Percentiles rank a stretch among this genome's conserved stretches.
Evolutionary conservation across 1,140 invertebrate genomes (phyloP).

Genomic region (Brachystomella parvula): DNA sequence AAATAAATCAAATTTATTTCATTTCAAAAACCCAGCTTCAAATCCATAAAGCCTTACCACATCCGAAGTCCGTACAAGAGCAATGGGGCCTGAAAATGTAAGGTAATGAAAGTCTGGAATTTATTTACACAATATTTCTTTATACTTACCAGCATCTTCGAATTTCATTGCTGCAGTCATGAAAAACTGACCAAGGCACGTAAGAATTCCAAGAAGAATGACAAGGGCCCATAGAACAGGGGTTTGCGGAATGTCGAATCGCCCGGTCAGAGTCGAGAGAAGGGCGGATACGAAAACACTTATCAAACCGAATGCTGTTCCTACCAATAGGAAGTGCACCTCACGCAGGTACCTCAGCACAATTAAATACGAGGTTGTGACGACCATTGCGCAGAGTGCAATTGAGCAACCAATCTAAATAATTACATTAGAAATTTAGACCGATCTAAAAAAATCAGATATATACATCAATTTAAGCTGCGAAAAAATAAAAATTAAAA

Average conservation of each 20-base stretch:
- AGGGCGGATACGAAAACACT: conserved; percentile 1
- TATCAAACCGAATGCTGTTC: conserved; percentile 11
- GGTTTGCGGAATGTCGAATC: conserved; percentile 9
- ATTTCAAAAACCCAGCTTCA: too few species aligned
- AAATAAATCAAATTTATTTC: too few species aligned
- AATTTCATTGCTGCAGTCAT: conserved; percentile 17
- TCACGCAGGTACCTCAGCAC: conserved; percentile 13
- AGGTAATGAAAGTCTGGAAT: too few species aligned
- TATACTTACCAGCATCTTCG: conserved; percentile 15
- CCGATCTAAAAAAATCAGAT: neutral
- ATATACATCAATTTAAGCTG: too few species aligned
- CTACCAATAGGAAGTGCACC: conserved; percentile 5
- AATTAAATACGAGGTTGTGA: conserved; percentile 2
- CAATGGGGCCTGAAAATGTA: neutral
- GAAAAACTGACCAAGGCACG: conserved; percentile 15
- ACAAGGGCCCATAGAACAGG: neutral
- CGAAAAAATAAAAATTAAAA: too few species aligned
- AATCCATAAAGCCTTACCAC: conserved; percentile 5
- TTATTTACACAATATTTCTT: too few species aligned
- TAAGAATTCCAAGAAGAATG: neutral
- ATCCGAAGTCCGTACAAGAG: neutral
- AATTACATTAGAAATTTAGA: too few species aligned
- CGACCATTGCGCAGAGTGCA: neutral
- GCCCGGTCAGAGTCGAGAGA: neutral
- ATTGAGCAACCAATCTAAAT: neutral